Conservation (phyloP, 1,140 invertebrate species). For the Zaprionus taronus region DNA sequence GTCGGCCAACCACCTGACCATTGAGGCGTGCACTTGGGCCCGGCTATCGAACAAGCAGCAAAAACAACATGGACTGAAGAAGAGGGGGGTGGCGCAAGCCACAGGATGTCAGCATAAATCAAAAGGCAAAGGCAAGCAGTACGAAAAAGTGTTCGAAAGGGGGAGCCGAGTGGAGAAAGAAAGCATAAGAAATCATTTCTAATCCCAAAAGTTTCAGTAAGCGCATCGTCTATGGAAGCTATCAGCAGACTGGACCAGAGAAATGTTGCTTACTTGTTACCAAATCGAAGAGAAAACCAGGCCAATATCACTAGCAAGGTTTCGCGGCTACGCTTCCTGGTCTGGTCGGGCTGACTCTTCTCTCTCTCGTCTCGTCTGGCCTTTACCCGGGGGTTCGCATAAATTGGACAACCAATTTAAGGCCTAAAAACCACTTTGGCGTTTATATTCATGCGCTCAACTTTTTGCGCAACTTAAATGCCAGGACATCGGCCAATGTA, state of each 20-base stretch:
- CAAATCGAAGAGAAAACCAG: constrained; percentile 35
- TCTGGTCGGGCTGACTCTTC: not conserved
- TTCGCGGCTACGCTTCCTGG: constrained; percentile 28
- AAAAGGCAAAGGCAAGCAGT: constrained; percentile 62
- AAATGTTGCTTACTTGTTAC: constrained; percentile 62
- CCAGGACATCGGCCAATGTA: constrained; percentile 47
- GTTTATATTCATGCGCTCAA: constrained; percentile 74
- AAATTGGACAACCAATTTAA: constrained; percentile 82
- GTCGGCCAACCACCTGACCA: constrained; percentile 74
- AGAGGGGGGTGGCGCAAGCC: constrained; percentile 20
- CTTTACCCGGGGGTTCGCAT: constrained; percentile 59
- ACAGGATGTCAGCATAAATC: constrained; percentile 83
- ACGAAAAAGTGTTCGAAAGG: constrained; percentile 16
- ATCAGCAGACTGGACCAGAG: constrained; percentile 62
- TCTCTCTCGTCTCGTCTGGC: constrained; percentile 12
- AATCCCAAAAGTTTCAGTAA: constrained; percentile 74
- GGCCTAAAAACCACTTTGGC: constrained; percentile 81
- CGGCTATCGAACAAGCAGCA: constrained; percentile 62
- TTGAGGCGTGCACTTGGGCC: constrained; percentile 72
- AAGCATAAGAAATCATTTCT: constrained; percentile 80
- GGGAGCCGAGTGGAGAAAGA: constrained; percentile 35
- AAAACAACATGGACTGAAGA: constrained; percentile 32
- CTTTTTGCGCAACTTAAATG: constrained; percentile 63
- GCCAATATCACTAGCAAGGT: constrained; percentile 53
- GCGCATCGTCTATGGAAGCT: constrained; percentile 50